Percentiles rank a stretch among this genome's conserved stretches.
Evolutionary conservation across 2,113 vertebrate species (phyloP).

Genomic region (Crocuta crocuta): DNA sequence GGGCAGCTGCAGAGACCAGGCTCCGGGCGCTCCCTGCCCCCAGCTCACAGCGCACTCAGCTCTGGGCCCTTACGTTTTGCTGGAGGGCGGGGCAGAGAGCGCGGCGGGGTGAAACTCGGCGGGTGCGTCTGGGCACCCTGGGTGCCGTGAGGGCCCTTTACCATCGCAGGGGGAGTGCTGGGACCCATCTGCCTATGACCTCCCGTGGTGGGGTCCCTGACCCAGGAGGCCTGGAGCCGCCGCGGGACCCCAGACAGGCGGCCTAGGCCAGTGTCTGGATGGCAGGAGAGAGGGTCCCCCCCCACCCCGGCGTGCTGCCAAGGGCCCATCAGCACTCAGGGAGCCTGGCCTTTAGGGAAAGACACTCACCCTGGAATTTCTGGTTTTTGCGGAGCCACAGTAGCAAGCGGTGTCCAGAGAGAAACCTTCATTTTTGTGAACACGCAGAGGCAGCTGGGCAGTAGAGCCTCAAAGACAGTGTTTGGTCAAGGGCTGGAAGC

Average conservation of each 20-base stretch:
- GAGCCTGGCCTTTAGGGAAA: background rate
- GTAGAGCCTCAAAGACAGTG: fast-evolving
- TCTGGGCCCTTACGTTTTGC: background rate
- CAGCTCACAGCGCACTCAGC: fast-evolving
- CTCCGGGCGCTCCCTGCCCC: fast-evolving
- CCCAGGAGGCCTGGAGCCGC: background rate
- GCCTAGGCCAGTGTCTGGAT: background rate
- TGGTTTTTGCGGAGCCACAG: fast-evolving
- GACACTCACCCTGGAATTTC: background rate
- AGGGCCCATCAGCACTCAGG: fast-evolving
- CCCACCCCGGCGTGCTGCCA: fast-evolving
- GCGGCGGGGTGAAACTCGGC: fast-evolving
- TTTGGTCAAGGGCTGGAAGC: background rate
- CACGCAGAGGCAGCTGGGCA: background rate
- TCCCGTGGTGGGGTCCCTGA: fast-evolving
- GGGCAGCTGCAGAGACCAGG: background rate
- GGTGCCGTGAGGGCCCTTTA: background rate
- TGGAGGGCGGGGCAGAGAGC: background rate
- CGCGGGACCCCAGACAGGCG: background rate
- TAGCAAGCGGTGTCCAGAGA: background rate
- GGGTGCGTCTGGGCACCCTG: fast-evolving
- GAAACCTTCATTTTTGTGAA: background rate
- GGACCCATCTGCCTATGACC: fast-evolving
- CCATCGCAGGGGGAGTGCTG: fast-evolving
- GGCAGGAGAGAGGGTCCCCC: background rate